phyloP scores from a whole-genome alignment of 2,113 vertebrate genomes.

The Brevimyrus niger region DNA sequence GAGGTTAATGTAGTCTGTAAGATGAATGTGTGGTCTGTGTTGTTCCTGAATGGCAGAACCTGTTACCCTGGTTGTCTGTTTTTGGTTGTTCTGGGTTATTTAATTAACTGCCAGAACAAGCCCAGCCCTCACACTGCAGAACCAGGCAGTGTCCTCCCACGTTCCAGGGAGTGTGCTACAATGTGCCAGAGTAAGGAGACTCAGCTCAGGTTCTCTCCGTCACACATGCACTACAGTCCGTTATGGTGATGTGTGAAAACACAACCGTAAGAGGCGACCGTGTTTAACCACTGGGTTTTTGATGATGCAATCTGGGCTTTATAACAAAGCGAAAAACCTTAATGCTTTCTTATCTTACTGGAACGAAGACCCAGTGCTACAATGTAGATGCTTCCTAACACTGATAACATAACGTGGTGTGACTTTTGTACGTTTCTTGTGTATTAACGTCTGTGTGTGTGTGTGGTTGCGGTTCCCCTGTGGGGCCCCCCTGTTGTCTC shows the following conservation, averaged over 20 bases:
- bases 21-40: neutral
- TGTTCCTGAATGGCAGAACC: neutral
- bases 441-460: neutral
- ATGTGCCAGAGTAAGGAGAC: neutral
- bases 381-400: neutral
- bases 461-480: neutral
- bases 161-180: neutral
- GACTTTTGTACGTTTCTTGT: neutral
- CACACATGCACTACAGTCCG: neutral
- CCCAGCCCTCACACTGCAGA: neutral
- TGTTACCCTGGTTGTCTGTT: neutral
- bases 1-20: neutral
- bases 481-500: too few species aligned
- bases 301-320: neutral
- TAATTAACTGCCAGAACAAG: neutral
- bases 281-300: neutral
- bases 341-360: neutral
- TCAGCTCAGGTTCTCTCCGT: neutral
- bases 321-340: neutral
- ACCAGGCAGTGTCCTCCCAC: neutral
- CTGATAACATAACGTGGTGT: neutral
- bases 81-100: neutral
- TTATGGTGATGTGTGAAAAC: neutral
- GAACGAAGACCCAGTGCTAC: neutral
- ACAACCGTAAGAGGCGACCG: neutral